Evolutionary conservation across 2,888 invertebrate genomes (phyloP).

Genomic region (Arge pagana): DNA sequence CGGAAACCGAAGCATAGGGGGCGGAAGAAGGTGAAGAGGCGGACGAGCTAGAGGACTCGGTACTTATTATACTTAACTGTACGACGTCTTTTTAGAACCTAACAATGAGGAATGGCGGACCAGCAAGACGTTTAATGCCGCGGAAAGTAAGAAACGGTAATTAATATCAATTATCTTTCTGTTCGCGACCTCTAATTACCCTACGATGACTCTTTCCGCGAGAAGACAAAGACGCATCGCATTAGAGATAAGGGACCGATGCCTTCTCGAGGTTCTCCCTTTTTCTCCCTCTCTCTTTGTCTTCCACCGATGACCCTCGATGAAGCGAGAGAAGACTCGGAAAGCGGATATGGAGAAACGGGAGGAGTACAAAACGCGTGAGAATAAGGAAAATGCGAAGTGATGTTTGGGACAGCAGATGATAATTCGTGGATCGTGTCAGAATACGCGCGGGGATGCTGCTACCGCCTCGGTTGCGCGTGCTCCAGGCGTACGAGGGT

Average conservation of each 20-base stretch:
- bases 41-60: constrained; percentile 28
- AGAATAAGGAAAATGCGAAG: too few species aligned
- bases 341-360: too few species aligned
- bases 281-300: too few species aligned
- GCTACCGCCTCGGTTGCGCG: too few species aligned
- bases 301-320: too few species aligned
- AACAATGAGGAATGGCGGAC: constrained; percentile 57
- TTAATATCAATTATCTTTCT: constrained; percentile 57
- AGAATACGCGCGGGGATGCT: too few species aligned
- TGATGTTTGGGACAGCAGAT: too few species aligned
- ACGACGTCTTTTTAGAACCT: constrained; percentile 50
- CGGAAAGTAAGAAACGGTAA: constrained; percentile 53
- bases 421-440: too few species aligned
- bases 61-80: constrained; percentile 52
- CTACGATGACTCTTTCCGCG: constrained; percentile 37
- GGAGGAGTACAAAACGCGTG: too few species aligned
- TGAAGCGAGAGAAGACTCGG: too few species aligned
- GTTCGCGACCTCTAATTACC: constrained; percentile 52
- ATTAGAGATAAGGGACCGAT: constrained; percentile 37
- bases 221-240: constrained; percentile 53
- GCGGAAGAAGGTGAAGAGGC: constrained; percentile 22
- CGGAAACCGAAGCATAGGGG: constrained; percentile 10
- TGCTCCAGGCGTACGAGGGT: too few species aligned
- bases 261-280: too few species aligned
- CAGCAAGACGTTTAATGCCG: constrained; percentile 56